Base-by-base conservation (phyloP, 53 echinoderm and acorn worm species). In the Antedon mediterranea region DNA sequence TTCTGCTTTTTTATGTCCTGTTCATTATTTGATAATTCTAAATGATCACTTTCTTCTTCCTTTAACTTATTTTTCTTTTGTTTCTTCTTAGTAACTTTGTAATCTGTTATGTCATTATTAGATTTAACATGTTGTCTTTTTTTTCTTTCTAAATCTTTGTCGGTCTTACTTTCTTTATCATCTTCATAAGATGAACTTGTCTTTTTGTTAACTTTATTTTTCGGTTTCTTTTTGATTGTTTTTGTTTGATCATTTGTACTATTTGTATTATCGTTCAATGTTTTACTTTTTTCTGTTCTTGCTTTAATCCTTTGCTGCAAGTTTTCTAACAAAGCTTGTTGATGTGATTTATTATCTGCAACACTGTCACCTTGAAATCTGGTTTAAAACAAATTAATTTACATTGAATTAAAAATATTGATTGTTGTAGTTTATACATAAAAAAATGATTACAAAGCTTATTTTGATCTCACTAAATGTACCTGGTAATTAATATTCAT, bases 251-350 rank as follows among this genome's bases (percentile, higher is more conserved):
- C 31, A 26, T 78, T 31, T 31, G 34, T 78, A 33, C 28, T 29
- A 30, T 75, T 6, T 73, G 8, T 0, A 3, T 34, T 0, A 6
- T 15, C 28, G 43, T 28, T 20, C 27, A 5, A 76, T 4, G 5
- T 37, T 76, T 29, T 29, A 26, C 11, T 26, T 33, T 4, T 14
- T 33, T 26, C 14, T 76, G 29, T 37, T 71, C 87, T 81, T 32
- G 81, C 77, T 77, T 83, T 76, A 26, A 91, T 91, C 72, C 82
- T 94, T 2, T 89, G 87, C 71, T 94, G 86, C 20, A 91, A 57
- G 79, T 75, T 94, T 42, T 76, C 73, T 5, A 94, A 80, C 27
- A 91, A 87, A 26, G 73, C 29, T 27, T 89, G 73, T 28, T 74
- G 76, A 28, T 28, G 34, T 23, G 84, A 71, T 31, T 29, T 34